phyloP scores from a whole-genome alignment of 2,797 vertebrate species.

The Spizella passerina region DNA sequence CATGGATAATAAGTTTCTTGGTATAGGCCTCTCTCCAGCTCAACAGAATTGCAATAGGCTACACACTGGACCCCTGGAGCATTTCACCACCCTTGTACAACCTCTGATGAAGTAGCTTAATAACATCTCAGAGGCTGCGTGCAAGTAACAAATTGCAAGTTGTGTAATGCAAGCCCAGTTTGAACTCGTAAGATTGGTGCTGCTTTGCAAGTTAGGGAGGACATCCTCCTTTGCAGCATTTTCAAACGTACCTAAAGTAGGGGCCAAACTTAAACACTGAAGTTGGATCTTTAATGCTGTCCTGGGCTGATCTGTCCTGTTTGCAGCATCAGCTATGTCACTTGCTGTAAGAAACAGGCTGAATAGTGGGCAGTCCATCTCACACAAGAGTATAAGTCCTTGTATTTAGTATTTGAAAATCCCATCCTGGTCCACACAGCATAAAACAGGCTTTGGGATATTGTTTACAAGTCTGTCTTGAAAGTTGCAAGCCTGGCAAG shows the following conservation, averaged over 20 bases:
- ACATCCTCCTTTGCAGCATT: not conserved
- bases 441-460: not conserved
- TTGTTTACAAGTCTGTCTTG: not conserved
- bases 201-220: not conserved
- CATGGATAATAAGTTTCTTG: not conserved
- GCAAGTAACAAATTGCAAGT: not conserved
- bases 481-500: constrained; percentile 17
- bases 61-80: not conserved
- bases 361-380: not conserved
- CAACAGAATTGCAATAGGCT: not conserved
- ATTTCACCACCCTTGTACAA: not conserved
- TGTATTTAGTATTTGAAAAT: not conserved
- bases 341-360: not conserved
- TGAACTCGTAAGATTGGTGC: not conserved
- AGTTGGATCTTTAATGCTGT: not conserved
- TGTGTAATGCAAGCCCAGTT: not conserved
- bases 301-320: not conserved
- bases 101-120: not conserved
- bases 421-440: not conserved
- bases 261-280: not conserved
- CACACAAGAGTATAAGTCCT: not conserved
- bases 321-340: not conserved
- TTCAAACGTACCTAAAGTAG: not conserved
- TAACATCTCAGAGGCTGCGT: not conserved
- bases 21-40: not conserved